Evolutionary conservation across 64 coral and sea anemone species (phyloP), one percentile per base, ranked within the genome.

Genomic region (Exaiptasia diaphana): DNA sequence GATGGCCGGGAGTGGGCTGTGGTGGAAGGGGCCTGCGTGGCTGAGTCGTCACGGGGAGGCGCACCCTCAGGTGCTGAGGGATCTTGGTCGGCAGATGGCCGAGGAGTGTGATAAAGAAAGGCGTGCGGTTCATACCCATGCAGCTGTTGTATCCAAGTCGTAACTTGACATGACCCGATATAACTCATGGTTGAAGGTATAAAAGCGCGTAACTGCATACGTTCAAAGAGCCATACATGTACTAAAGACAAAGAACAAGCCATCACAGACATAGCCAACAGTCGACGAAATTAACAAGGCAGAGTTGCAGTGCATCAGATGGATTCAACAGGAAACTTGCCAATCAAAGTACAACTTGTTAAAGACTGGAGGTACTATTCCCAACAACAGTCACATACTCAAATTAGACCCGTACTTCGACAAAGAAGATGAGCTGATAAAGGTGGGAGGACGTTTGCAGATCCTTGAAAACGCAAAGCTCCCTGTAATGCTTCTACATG

Each of bases 381-480:
- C 49, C 32, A 73, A 20, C 0, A 73, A 59, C 8, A 85, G 82
- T 27, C 82, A 50, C 22, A 14, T 74, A 0, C 34, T 72, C 9
- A 73, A 33, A 24, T 34, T 85, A 17, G 52, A 57, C 46, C 82
- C 82, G 20, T 71, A 55, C 29, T 85, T 27, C 28, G 65, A 85
- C 31, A 14, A 72, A 23, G 25, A 28, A 13, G 67, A 71, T 74
- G 34, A 42, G 21, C 33, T 73, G 4, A 27, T 85, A 23, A 54
- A 50, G 74, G 82, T 73, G 31, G 68, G 82, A 6, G 82, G 82
- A 38, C 67, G 49, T 38, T 55, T 85, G 25, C 82, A 85, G 68
- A 58, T 60, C 7, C 30, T 4, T 2, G 65, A 83, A 72, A 1
- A 69, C 6, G 57, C 26, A 4, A 83, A 83, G 44, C 81, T 71